These are phyloP conservation scores for Neolamprologus cancellatus DNA, from an alignment of 2,113 vertebrate genomes.

Conservation along the genomic window DNA sequence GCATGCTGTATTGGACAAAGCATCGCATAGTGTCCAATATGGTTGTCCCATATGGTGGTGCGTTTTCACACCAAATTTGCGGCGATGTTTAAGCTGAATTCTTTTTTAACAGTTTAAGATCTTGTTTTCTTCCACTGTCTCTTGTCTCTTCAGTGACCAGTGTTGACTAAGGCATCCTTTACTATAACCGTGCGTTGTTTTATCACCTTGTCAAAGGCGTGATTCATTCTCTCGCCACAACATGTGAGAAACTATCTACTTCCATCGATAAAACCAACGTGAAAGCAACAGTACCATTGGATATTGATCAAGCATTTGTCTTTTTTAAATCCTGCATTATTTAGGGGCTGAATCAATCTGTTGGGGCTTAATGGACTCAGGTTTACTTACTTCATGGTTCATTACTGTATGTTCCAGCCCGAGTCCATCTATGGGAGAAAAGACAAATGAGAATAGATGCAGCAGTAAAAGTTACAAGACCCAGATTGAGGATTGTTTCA, in stretches of 20 bases:
- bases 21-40: neutral
- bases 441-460: conserved; percentile 2
- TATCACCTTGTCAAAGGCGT: neutral
- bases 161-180: neutral
- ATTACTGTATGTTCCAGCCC: conserved; percentile 37
- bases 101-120: neutral
- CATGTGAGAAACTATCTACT: neutral
- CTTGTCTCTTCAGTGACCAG: neutral
- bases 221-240: neutral
- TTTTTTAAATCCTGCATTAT: conserved; percentile 61
- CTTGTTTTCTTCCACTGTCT: neutral
- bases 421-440: neutral
- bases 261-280: neutral
- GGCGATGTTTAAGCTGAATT: neutral
- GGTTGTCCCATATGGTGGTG: neutral
- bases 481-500: neutral
- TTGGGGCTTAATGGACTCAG: conserved; percentile 60
- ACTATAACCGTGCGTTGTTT: neutral
- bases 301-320: conserved; percentile 56
- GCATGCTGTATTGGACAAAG: neutral
- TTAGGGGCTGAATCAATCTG: conserved; percentile 56
- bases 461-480: neutral
- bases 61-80: neutral
- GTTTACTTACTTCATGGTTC: conserved; percentile 56
- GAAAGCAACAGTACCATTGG: conserved; percentile 21